phyloP scores from a whole-genome alignment of 2,888 invertebrate genomes.

The Eugnorisma glareosa region DNA sequence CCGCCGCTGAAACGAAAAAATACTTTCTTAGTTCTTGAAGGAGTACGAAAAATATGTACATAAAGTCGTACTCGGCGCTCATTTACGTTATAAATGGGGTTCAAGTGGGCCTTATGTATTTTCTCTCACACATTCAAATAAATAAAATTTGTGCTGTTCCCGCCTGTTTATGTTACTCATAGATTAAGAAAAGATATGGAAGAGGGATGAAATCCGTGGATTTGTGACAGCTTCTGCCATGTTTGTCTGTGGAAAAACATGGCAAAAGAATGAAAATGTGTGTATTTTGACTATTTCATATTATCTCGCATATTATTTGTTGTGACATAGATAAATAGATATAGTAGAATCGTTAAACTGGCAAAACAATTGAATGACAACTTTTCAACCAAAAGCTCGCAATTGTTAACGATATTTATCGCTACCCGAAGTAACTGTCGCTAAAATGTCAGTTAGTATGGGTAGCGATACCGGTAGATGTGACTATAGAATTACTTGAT shows the following conservation, averaged over 20 bases:
- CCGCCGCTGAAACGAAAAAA: slow-evolving; percentile 33
- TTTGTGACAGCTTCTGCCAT: slow-evolving; percentile 14
- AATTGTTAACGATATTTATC: neutral
- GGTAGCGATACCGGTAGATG: neutral
- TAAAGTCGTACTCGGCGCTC: slow-evolving; percentile 42
- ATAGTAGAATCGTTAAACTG: neutral
- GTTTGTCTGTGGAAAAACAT: neutral
- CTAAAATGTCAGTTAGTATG: neutral
- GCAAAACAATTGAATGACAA: neutral
- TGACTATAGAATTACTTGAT: neutral
- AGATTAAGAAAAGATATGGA: slow-evolving; percentile 48
- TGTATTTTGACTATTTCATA: slow-evolving; percentile 2
- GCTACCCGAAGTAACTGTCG: neutral
- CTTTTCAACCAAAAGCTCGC: neutral
- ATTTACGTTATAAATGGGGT: slow-evolving; percentile 47
- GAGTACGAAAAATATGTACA: slow-evolving; percentile 39
- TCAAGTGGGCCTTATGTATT: slow-evolving; percentile 44
- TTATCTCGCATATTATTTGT: neutral
- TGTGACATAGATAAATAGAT: neutral
- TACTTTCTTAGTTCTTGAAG: slow-evolving; percentile 39
- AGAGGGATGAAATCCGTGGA: slow-evolving; percentile 32
- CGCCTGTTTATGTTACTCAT: slow-evolving; percentile 27
- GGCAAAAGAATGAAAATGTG: neutral
- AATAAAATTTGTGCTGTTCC: slow-evolving; percentile 39
- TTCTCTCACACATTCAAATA: slow-evolving; percentile 51